These are phyloP conservation scores for Phymanthus crucifer DNA, from an alignment of 92 coral and sea anemone species.

Conservation along the genomic window DNA sequence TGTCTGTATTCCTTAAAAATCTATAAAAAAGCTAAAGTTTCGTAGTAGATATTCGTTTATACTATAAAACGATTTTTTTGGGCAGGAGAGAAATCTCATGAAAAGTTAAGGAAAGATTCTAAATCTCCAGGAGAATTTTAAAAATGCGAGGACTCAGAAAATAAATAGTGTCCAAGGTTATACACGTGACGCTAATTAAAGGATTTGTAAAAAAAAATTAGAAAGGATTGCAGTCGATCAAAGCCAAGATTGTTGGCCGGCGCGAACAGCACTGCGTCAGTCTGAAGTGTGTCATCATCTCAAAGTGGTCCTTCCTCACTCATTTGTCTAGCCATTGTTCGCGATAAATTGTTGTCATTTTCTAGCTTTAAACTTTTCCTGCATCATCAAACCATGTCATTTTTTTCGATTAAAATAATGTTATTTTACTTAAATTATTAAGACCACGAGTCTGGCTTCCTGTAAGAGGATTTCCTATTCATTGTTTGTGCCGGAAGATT, in stretches of 20 bases:
- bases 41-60: no score
- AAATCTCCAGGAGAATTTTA: no score
- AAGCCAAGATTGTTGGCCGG: no score
- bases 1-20: no score
- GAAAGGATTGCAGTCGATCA: background rate
- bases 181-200: no score
- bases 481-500: constrained; percentile 18
- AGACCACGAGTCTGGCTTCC: constrained; percentile 6
- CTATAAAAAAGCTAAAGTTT: no score
- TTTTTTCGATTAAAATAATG: constrained; percentile 4
- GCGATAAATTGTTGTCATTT: constrained; percentile 6
- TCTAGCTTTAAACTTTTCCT: background rate
- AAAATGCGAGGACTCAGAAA: no score
- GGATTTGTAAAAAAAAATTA: background rate
- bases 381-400: constrained; percentile 5
- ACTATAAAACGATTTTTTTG: no score
- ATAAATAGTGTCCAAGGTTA: background rate
- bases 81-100: no score
- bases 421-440: constrained; percentile 5
- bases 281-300: background rate
- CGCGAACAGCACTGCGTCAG: background rate
- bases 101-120: no score
- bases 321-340: background rate
- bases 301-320: background rate
- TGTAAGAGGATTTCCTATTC: constrained; percentile 29